Evolutionary conservation across 2,888 invertebrate genomes (phyloP).

Genomic region (Heliconius sara): DNA sequence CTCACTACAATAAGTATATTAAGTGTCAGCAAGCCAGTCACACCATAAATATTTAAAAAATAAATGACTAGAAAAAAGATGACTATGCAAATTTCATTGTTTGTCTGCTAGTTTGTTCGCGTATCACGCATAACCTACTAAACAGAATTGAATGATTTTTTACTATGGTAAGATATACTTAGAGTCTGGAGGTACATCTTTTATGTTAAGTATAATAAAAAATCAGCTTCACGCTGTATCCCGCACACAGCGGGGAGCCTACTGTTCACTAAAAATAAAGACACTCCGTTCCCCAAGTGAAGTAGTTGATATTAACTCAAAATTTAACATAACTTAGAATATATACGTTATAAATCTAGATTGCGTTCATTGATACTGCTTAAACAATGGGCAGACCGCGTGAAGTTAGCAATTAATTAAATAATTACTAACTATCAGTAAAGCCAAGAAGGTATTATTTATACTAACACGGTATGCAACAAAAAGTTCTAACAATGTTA

Average conservation of each 20-base stretch:
- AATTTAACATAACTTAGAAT: constrained; percentile 29
- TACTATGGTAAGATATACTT: too few species aligned
- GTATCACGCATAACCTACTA: too few species aligned
- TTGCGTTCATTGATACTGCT: constrained; percentile 40
- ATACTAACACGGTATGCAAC: not conserved
- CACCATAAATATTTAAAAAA: not conserved
- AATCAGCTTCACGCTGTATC: too few species aligned
- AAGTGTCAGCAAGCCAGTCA: not conserved
- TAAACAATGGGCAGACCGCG: constrained; percentile 43
- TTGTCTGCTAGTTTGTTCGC: too few species aligned
- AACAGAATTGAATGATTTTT: too few species aligned
- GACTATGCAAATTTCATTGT: too few species aligned
- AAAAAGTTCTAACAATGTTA: constrained; percentile 1
- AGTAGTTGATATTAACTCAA: constrained; percentile 5
- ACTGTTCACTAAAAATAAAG: too few species aligned
- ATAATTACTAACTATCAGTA: constrained; percentile 44
- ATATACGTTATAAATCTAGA: constrained; percentile 45
- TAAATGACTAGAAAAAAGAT: too few species aligned
- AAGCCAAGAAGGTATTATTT: constrained; percentile 24
- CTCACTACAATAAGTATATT: not conserved
- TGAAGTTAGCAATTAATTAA: constrained; percentile 43
- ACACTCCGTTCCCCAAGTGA: not conserved
- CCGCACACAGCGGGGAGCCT: too few species aligned
- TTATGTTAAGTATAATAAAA: too few species aligned
- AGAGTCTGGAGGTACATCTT: too few species aligned